Conservation (phyloP, 2,113 vertebrate species). For the Cichladusa arquata region DNA sequence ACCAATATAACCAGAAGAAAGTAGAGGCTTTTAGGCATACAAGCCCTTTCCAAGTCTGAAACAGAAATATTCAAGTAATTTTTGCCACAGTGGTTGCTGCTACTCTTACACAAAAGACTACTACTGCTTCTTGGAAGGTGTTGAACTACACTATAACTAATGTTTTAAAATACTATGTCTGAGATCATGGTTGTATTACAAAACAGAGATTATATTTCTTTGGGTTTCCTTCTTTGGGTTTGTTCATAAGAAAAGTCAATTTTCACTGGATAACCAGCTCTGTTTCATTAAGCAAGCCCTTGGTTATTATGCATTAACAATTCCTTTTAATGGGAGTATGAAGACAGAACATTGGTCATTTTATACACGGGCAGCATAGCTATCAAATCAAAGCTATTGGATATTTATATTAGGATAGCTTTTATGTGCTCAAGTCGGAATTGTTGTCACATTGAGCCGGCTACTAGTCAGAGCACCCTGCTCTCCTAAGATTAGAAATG, state of each 20-base stretch:
- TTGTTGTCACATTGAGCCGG: neutral
- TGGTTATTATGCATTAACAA: neutral
- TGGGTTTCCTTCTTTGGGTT: neutral
- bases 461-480: neutral
- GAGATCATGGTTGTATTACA: neutral
- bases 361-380: rapidly evolving
- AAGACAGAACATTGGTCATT: neutral
- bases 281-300: neutral
- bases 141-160: neutral
- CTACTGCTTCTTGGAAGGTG: neutral
- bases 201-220: neutral
- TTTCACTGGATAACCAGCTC: neutral
- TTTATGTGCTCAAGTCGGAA: neutral
- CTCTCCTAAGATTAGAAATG: neutral
- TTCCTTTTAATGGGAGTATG: neutral
- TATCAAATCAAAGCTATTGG: neutral
- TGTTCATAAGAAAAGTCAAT: neutral
- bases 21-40: rapidly evolving
- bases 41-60: neutral
- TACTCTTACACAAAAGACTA: neutral
- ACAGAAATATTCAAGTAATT: neutral
- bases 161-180: neutral
- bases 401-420: neutral
- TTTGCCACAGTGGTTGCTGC: neutral
- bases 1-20: neutral